Conservation (phyloP, 2,797 vertebrate genomes). For the Cyclopterus lumpus region DNA sequence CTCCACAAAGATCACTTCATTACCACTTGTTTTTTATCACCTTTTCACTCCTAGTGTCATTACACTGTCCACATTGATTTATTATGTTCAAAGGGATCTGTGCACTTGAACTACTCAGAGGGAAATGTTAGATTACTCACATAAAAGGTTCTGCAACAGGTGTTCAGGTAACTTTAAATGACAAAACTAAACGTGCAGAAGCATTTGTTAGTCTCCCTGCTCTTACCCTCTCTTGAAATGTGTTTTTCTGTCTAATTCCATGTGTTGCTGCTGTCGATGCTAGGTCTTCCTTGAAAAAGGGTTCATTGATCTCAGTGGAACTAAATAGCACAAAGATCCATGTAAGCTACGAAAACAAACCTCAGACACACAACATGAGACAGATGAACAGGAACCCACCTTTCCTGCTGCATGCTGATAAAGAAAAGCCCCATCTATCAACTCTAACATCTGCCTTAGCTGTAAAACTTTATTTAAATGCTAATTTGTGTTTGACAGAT, state of each 20-base stretch:
- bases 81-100: not conserved
- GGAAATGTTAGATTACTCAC: not conserved
- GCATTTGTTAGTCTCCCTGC: not conserved
- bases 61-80: not conserved
- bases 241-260: slow-evolving; percentile 15
- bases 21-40: not conserved
- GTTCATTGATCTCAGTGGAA: slow-evolving; percentile 27
- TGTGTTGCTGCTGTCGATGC: slow-evolving; percentile 15
- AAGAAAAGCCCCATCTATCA: slow-evolving; percentile 17
- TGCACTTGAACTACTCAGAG: not conserved
- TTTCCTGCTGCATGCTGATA: slow-evolving; percentile 14
- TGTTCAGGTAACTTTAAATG: slow-evolving; percentile 9
- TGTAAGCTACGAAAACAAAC: slow-evolving; percentile 10
- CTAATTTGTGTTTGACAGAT: slow-evolving; percentile 39
- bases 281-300: slow-evolving; percentile 3
- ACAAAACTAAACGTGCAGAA: slow-evolving; percentile 3
- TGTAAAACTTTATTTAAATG: slow-evolving; percentile 35
- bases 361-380: not conserved
- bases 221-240: not conserved
- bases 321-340: slow-evolving; percentile 16
- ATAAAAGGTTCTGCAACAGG: not conserved
- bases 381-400: not conserved
- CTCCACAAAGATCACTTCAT: slow-evolving; percentile 13
- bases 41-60: not conserved
- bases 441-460: not conserved